Evolutionary conservation across 2,797 vertebrate species (phyloP), one percentile per base, ranked within the genome.

Genomic region (Australoheros facetus): DNA sequence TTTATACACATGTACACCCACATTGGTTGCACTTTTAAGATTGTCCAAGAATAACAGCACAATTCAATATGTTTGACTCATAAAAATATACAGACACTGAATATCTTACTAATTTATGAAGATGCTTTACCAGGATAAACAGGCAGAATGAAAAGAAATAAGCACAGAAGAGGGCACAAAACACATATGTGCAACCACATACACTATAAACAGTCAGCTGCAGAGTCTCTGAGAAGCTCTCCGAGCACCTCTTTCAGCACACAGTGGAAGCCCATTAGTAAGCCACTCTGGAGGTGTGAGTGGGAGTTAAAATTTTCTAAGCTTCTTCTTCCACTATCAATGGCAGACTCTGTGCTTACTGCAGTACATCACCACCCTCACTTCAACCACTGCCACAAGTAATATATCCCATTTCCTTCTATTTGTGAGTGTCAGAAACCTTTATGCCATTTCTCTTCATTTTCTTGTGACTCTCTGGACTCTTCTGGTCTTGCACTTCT

Each of bases 241-340:
- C 87, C 7, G 64, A 86, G 91, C 83, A 70, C 83, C 88, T 73
- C 74, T 87, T 85, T 80, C 59, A 81, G 81, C 56, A 19, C 54
- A 39, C 80, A 82, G 87, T 82, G 84, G 82, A 85, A 89, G 85
- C 85, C 91, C 91, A 92, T 93, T 89, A 90, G 81, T 75, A 77
- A 92, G 79, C 76, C 76, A 57, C 81, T 89, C 83, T 87, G 54
- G 82, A 88, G 81, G 89, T 85, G 78, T 89, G 89, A 88, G 90
- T 91, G 88, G 91, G 91, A 90, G 92, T 88, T 56, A 9, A 84
- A 82, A 85, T 88, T 91, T 89, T 91, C 84, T 69, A 37, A 85
- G 82, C 79, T 7, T 66, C 82, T 78, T 78, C 54, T 42, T 60
- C 64, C 21, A 84, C 71, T 48, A 86, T 84, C 81, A 83, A 77